Evolutionary conservation across 2,888 invertebrate genomes (phyloP), one percentile per base, ranked within the genome.

Genomic region (Stenichneumon culpator): DNA sequence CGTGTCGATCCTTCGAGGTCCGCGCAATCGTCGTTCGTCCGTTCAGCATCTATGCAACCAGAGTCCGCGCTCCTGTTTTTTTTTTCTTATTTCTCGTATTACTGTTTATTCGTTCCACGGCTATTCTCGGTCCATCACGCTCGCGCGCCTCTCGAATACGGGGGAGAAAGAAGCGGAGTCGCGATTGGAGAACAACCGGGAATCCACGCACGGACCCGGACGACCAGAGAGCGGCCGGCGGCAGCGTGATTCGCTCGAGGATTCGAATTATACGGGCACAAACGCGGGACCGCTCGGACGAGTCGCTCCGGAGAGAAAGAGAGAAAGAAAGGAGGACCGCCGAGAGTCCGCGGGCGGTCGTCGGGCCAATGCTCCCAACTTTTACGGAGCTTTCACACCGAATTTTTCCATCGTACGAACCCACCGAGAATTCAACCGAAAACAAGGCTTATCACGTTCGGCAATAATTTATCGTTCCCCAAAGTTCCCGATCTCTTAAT

Each of bases 221-320:
- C 7, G 52, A 19, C 19, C 44, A 16, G 16, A 44, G 44, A 14
- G 3, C 44, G 44, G 44, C 44, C 44, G 44, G 44, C 11, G 28
- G 47, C 36, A 28, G 74, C 28, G 16, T 57, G 32, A 50, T 65
- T 47, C 60, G 60, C 57, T 65, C 74, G 74, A 19, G 63, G 65
- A 63, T 75, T 75, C 74, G 74, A 75, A 75, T 75, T 65, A 65
- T 75, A 75, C 74, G 74, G 74, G 78, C 22, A 32, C 67, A 65
- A 28, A 65, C 32, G n/a, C 57, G 25, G 36, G 36, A 36, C 25
- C 52, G 65, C 39, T 14, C 68, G 68, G 44, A 36, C 32, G 44
- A 57, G 32, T n/a, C 28, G 36, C 44, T 14, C 63, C 16, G 32
- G 65, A 52, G 74, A 52, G 54, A 73, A 60, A 47, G 54, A 73